Evolutionary conservation across 2,888 invertebrate genomes (phyloP), one percentile per base, ranked within the genome.

Genomic region (Dicranocentrus wangi): DNA sequence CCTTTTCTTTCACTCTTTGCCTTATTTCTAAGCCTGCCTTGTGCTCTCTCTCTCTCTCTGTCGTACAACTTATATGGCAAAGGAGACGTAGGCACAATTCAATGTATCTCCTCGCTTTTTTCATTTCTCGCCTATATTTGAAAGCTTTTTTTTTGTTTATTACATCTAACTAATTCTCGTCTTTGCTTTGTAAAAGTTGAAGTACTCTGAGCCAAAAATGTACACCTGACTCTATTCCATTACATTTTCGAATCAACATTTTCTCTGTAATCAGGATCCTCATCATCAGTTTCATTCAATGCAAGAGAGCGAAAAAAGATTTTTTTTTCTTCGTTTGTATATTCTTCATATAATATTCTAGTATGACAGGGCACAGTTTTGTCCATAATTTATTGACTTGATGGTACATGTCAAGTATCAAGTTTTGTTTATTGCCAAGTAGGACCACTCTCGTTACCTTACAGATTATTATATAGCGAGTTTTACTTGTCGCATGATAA

Each of bases 331-430:
- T n/a, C n/a, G n/a, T n/a, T n/a, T n/a, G n/a, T n/a, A n/a, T n/a
- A n/a, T n/a, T n/a, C n/a, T n/a, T n/a, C n/a, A n/a, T n/a, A n/a
- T n/a, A n/a, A n/a, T n/a, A n/a, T n/a, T n/a, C n/a, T n/a, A n/a
- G n/a, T n/a, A n/a, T n/a, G 47, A 47, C 47, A 47, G 13, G 3
- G n/a, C 47, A 47, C 47, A 53, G 19, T 28, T 60, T 60, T 63
- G 63, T 39, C 42, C 63, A 63, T 63, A 39, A 63, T 63, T 63
- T 42, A 63, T 63, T 39, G 8, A 42, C 13, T 39, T 13, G 13
- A 63, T 42, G 42, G 28, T 17, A 15, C 63, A 42, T 42, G 63
- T 63, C 63, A 63, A 63, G 63, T 42, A 63, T 42, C 63, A 63
- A 23, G 23, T 63, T 63, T 63, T 63, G 63, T 42, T 63, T 63